phyloP scores from a whole-genome alignment of 2,113 vertebrate genomes.

The Eidolon helvum region DNA sequence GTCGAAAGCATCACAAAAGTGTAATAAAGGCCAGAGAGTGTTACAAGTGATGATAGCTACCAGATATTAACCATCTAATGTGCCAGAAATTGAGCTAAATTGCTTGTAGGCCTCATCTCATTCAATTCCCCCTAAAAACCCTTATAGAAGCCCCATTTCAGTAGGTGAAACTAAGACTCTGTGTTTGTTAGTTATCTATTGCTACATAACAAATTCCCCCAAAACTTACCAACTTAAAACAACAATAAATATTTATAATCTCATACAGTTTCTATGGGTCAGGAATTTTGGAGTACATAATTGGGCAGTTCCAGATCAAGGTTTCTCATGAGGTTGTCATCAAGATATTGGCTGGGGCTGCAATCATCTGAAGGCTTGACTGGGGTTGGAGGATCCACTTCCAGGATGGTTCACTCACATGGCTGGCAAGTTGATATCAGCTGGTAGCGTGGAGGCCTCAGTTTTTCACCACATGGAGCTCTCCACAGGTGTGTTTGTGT shows the following conservation, averaged over 20 bases:
- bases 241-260: background rate
- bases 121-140: background rate
- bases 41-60: background rate
- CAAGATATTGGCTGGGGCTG: background rate
- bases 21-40: background rate
- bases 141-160: background rate
- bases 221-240: background rate
- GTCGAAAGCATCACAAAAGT: background rate
- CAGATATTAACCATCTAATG: background rate
- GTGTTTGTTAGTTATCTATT: background rate
- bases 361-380: background rate
- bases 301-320: background rate
- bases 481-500: background rate
- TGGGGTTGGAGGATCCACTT: background rate
- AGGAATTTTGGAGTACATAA: background rate
- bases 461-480: background rate
- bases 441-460: background rate
- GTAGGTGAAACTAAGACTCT: background rate
- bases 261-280: background rate
- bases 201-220: background rate
- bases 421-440: background rate
- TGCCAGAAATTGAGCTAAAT: background rate
- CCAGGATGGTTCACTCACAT: background rate
- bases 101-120: background rate
- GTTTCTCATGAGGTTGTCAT: background rate